A percentile compares a stretch with the other conserved stretches of the same genome.
These are phyloP conservation scores for Caenorhabditis virilis DNA, from an alignment of 2,888 invertebrate species.

Conservation along the genomic window DNA sequence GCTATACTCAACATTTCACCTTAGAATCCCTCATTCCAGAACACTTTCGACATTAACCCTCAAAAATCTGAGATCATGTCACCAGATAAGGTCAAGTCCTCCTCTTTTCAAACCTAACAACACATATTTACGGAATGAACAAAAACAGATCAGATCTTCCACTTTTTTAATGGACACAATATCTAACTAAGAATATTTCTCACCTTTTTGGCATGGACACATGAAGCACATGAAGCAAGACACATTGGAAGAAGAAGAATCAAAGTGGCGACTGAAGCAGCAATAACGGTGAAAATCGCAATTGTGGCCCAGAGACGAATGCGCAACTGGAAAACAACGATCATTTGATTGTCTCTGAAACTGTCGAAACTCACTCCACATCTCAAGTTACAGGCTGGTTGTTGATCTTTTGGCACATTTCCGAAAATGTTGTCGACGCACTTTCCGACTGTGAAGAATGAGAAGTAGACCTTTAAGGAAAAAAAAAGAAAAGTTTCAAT, in stretches of 20 bases:
- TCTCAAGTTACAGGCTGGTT: conserved; percentile 56
- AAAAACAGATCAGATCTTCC: no score
- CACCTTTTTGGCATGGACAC: conserved; percentile 66
- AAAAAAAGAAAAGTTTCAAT: conserved; percentile 1
- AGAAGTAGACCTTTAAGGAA: conserved; percentile 59
- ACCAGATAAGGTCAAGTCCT: no score
- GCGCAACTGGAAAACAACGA: conserved; percentile 41
- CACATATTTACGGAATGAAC: no score
- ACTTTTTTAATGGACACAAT: no score
- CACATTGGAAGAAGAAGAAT: conserved; percentile 65
- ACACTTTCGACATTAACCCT: no score
- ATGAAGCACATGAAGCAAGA: conserved; percentile 65
- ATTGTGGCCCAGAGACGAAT: conserved; percentile 64
- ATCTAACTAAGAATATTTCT: no score
- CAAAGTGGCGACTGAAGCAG: conserved; percentile 62
- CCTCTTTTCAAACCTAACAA: no score
- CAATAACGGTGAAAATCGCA: conserved; percentile 58
- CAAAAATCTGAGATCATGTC: no score
- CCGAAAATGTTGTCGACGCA: conserved; percentile 62
- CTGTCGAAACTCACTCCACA: conserved; percentile 44
- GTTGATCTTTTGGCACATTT: conserved; percentile 50
- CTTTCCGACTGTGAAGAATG: conserved; percentile 65
- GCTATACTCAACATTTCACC: no score
- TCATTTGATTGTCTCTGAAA: neutral
- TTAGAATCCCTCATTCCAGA: no score